Percentiles rank a stretch among this genome's conserved stretches.
Conservation (phyloP, 2,888 invertebrate genomes). For the Papilio elwesi region DNA sequence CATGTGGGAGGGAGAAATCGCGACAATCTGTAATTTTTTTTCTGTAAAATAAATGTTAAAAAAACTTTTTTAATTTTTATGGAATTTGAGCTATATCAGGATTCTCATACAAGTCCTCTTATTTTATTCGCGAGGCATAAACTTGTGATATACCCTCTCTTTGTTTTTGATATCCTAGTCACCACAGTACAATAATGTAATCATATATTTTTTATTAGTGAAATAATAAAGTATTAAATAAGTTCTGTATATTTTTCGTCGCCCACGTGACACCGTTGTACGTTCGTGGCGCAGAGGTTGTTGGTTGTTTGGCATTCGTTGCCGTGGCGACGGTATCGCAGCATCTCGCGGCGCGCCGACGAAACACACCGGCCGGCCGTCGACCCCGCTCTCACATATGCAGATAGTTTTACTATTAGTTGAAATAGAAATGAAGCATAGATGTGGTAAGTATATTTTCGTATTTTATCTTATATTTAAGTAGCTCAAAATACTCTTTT, state of each 20-base stretch:
- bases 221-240: background rate
- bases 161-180: background rate
- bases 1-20: no score
- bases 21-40: no score
- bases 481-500: no score
- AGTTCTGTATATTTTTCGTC: background rate
- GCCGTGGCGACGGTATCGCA: slow-evolving; percentile 71
- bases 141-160: background rate
- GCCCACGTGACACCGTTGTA: background rate
- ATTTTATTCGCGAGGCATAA: no score
- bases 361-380: slow-evolving; percentile 67
- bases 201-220: background rate
- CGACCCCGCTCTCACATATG: slow-evolving; percentile 62
- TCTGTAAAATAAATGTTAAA: no score
- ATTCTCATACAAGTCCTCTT: no score
- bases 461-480: no score
- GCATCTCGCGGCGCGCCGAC: slow-evolving; percentile 63
- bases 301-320: slow-evolving; percentile 63
- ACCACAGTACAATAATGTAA: background rate
- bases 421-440: no score
- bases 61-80: no score
- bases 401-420: background rate
- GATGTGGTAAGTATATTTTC: no score
- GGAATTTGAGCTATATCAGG: no score
- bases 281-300: slow-evolving; percentile 26